These are phyloP conservation scores for Dione vanillae DNA, from an alignment of 2,888 invertebrate species.

Conservation along the genomic window DNA sequence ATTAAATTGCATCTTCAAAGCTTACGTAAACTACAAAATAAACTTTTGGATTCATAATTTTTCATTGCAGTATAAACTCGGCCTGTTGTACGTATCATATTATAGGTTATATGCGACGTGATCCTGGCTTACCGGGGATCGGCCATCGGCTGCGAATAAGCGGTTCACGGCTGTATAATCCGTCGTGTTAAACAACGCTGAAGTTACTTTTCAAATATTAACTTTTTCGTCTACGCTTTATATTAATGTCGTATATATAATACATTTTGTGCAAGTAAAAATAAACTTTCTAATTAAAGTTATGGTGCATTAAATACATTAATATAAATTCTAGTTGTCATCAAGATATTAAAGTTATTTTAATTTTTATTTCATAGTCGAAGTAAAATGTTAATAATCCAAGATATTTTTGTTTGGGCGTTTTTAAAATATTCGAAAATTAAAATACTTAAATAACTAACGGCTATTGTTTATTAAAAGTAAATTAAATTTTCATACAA, in stretches of 20 bases:
- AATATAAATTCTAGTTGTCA: too few relatives aligned
- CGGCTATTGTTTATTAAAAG: too few relatives aligned
- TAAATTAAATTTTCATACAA: too few relatives aligned
- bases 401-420: too few relatives aligned
- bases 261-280: background rate
- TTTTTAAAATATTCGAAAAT: too few relatives aligned
- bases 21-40: too few relatives aligned
- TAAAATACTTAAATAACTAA: too few relatives aligned
- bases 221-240: slow-evolving; percentile 10
- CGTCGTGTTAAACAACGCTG: slow-evolving; percentile 69
- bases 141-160: slow-evolving; percentile 66
- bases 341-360: background rate
- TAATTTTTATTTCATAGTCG: too few relatives aligned
- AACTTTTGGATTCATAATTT: too few relatives aligned
- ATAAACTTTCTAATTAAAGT: background rate
- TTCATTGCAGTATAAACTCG: slow-evolving; percentile 7
- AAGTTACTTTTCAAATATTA: slow-evolving; percentile 58
- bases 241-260: background rate
- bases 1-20: too few relatives aligned
- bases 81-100: slow-evolving; percentile 23
- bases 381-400: too few relatives aligned
- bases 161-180: slow-evolving; percentile 74
- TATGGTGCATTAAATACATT: background rate
- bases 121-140: slow-evolving; percentile 74
- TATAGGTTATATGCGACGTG: slow-evolving; percentile 54